Percentiles rank a stretch among this genome's conserved stretches.
These are phyloP conservation scores for Pogonus chalceus DNA, from an alignment of 1,140 invertebrate genomes.

Conservation along the genomic window DNA sequence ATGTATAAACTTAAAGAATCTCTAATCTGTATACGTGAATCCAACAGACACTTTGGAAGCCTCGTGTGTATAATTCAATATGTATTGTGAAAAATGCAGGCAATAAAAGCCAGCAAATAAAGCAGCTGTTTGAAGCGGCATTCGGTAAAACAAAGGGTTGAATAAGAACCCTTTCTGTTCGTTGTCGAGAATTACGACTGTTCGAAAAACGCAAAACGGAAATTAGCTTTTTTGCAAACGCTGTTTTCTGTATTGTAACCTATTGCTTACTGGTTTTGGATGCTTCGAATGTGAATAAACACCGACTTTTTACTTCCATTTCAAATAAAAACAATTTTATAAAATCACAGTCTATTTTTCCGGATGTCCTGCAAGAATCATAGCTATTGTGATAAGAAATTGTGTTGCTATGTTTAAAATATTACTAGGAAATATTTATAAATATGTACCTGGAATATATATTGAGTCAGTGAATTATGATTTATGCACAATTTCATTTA, in stretches of 20 bases:
- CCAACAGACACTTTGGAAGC: no score
- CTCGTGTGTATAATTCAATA: slow-evolving; percentile 5
- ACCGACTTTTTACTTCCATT: background rate
- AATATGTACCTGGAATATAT: no score
- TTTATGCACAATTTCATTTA: no score
- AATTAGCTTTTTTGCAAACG: slow-evolving; percentile 9
- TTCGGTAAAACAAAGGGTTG: slow-evolving; percentile 2
- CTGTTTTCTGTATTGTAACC: background rate
- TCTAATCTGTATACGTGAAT: no score
- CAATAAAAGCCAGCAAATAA: slow-evolving; percentile 2
- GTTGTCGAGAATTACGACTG: slow-evolving; percentile 4
- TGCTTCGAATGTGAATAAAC: no score
- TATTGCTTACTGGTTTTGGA: background rate
- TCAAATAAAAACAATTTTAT: background rate
- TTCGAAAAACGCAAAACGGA: slow-evolving; percentile 9
- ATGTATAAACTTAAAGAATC: no score
- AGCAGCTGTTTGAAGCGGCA: background rate
- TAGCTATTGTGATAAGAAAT: background rate
- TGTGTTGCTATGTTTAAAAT: background rate
- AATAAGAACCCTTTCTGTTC: slow-evolving; percentile 6
- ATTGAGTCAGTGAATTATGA: no score
- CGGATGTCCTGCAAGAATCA: background rate
- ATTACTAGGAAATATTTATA: background rate
- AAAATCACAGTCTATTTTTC: background rate
- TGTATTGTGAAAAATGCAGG: slow-evolving; percentile 5